phyloP scores from a whole-genome alignment of 2,888 invertebrate species.

The Lagria hirta region DNA sequence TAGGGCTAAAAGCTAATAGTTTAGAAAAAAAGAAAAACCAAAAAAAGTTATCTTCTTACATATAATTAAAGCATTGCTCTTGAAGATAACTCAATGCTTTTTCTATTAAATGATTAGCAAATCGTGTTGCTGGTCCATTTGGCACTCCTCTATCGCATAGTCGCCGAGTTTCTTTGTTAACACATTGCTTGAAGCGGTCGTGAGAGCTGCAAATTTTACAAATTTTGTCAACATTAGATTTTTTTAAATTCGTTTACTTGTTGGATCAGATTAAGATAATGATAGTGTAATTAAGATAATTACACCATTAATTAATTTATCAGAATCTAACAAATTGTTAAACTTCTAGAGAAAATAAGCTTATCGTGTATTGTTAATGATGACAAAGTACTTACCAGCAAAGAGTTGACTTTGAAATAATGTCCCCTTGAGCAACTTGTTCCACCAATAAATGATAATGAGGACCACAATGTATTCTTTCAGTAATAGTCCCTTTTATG shows the following conservation, averaged over 20 bases:
- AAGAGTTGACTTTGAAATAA: conserved; percentile 58
- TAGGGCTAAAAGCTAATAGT: no score
- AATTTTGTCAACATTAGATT: neutral
- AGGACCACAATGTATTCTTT: conserved; percentile 58
- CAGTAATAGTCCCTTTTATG: conserved; percentile 61
- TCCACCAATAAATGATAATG: conserved; percentile 61
- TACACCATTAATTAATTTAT: no score
- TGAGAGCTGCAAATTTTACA: conserved; percentile 61
- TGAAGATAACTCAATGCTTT: conserved; percentile 62
- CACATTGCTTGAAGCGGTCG: conserved; percentile 61
- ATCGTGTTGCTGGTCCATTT: conserved; percentile 57
- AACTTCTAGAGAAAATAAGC: no score
- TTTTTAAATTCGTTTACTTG: no score
- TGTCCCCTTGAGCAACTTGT: conserved; percentile 59
- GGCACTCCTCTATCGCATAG: conserved; percentile 56
- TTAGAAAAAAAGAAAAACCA: neutral
- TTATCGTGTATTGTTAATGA: no score
- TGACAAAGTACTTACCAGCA: conserved; percentile 62
- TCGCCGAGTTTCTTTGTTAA: conserved; percentile 57
- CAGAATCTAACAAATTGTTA: no score
- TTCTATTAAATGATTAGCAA: conserved; percentile 60
- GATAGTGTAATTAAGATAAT: conserved; percentile 4
- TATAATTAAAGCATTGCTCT: conserved; percentile 62
- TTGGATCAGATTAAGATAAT: conserved; percentile 1
- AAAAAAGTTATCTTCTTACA: conserved; percentile 54